Evolutionary conservation across 2,113 vertebrate species (phyloP).

Genomic region (Vanacampus margaritifer): DNA sequence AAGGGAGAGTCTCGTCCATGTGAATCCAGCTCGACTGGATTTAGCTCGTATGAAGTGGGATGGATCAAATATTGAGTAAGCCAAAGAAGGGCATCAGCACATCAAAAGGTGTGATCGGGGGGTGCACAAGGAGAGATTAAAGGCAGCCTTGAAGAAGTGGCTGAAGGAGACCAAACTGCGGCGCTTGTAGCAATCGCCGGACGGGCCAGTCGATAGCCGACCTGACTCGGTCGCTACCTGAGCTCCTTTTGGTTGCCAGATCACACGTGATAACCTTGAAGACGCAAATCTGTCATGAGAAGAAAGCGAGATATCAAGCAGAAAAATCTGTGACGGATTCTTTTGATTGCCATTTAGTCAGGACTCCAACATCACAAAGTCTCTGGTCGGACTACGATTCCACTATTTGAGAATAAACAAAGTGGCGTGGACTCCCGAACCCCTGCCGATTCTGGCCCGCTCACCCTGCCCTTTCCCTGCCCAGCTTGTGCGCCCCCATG

Average conservation of each 20-base stretch:
- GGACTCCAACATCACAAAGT: conserved; percentile 3
- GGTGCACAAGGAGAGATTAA: conserved; percentile 71
- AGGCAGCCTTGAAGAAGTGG: conserved; percentile 74
- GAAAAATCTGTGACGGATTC: background rate
- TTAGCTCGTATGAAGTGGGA: conserved; percentile 61
- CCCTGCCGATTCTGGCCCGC: conserved; percentile 53
- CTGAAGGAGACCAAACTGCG: conserved; percentile 71
- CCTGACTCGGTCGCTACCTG: conserved; percentile 23
- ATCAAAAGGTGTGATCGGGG: conserved; percentile 68
- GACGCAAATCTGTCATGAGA: conserved; percentile 24
- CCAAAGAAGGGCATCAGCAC: conserved; percentile 66
- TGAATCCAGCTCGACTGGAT: conserved; percentile 63
- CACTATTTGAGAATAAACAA: conserved; percentile 10
- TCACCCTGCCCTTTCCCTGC: conserved; percentile 58
- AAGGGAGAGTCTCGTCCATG: conserved; percentile 33
- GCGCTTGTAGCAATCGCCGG: conserved; percentile 47
- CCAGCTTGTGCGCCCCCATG: conserved; percentile 54
- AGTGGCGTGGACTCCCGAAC: conserved; percentile 43
- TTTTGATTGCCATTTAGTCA: background rate
- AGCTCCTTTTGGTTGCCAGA: conserved; percentile 20
- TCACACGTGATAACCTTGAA: conserved; percentile 54
- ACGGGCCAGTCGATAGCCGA: conserved; percentile 59
- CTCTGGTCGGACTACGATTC: background rate
- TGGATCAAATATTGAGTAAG: conserved; percentile 74
- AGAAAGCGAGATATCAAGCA: conserved; percentile 14